Base-by-base conservation (phyloP, 2,113 vertebrate genomes). In the Caretta caretta region DNA sequence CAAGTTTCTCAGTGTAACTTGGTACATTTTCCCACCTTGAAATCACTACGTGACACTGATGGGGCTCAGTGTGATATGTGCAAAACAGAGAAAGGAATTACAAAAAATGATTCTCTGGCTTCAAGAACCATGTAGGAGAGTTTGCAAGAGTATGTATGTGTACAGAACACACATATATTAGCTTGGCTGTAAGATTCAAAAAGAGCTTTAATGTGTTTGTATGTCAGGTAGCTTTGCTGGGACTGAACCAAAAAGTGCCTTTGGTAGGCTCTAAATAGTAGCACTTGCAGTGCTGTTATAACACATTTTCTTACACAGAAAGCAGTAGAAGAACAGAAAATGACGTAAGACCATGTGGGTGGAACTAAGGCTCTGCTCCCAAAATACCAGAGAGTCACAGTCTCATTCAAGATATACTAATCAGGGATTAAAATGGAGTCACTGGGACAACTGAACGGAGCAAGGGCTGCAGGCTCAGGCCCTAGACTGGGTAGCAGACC, bases 81-180 rank as follows among this genome's bases (percentile, higher is more conserved):
- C 27, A 29, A 29, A 59, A 59, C 57, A 6, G 10, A 29, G 57
- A 59, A 59, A 59, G 11, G 57, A 59, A 59, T 29, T 29, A 10
- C 54, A 56, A 25, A 24, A 24, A 56, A 56, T 25, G 24, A 59
- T 59, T 59, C 25, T 29, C 57, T 59, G 11, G 13, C 27, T 59
- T 59, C 27, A 59, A 27, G 57, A 59, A 29, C 57, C 27, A 29
- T 29, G 57, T 11, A 59, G 57, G 27, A 29, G 57, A 29, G 27
- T 29, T 59, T 82, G 50, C 1, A 24, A 90, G 35, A 27, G 7
- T 27, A 54, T 17, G 59, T 85, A 91, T 46, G 80, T 82, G 88
- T 59, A 94, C 65, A 78, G 91, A 90, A 90, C 22, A 75, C 62
- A 97, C 94, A 96, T 95, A 93, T 93, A 97, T 95, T 51, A 96